A percentile compares a stretch with the other conserved stretches of the same genome.
phyloP scores from a whole-genome alignment of 2,113 vertebrate genomes.

The Rhabdomys dilectus region DNA sequence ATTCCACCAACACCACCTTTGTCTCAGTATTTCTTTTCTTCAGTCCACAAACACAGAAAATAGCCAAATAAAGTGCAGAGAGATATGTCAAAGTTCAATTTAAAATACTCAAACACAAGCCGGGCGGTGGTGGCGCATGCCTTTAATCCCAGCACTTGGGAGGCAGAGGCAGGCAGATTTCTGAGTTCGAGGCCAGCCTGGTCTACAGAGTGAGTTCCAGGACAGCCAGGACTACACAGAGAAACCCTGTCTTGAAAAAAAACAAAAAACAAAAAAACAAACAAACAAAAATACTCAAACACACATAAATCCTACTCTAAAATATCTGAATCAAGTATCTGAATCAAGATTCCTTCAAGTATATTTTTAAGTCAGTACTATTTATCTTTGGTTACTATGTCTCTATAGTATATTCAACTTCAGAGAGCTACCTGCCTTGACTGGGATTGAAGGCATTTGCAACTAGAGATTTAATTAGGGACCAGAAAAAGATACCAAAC shows the following conservation, averaged over 20 bases:
- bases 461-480: not conserved
- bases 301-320: not conserved
- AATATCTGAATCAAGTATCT: not conserved
- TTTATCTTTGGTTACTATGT: not conserved
- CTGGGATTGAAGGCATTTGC: not conserved
- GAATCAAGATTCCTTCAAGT: not conserved
- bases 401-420: not conserved
- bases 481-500: not conserved
- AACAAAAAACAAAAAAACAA: no score
- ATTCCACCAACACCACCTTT: not conserved
- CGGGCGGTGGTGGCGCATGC: no score
- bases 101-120: not conserved
- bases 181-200: no score
- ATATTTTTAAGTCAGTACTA: not conserved
- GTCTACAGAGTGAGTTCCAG: no score
- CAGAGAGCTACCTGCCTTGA: not conserved
- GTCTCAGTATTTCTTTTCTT: not conserved
- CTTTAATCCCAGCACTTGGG: no score
- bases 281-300: not conserved
- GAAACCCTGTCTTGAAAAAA: no score
- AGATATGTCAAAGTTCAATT: not conserved
- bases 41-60: conserved; percentile 35
- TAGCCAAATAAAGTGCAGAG: not conserved
- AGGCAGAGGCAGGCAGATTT: no score
- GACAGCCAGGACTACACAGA: no score